Evolutionary conservation across 2,888 invertebrate species (phyloP), one percentile per base, ranked within the genome.

Genomic region (Mesorhabditis spiculigera): DNA sequence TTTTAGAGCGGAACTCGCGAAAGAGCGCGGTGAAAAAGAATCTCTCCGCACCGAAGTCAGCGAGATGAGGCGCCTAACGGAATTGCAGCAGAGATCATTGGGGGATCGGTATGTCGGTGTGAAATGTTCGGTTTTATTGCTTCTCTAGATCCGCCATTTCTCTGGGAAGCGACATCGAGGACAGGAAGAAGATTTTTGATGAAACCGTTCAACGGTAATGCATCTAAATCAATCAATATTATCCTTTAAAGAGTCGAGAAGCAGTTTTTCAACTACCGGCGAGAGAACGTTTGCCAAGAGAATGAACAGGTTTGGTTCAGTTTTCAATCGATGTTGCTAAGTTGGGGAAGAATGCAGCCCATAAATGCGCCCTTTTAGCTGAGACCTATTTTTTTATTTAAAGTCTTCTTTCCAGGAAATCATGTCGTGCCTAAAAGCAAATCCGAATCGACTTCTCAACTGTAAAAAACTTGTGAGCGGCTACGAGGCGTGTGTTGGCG

Each of bases 251-350:
- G 58, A 4, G 82, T 83, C 28, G 73, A 83, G 68, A 75, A 84
- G 67, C 79, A 81, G 68, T 84, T 83, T 71, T 82, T 84, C 75
- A 70, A 70, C 62, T 82, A 81, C 68, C 83, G 82, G 63, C 74
- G 80, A 16, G 82, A 83, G 67, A 85, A 84, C 71, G 82, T 80
- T 41, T 84, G 84, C 72, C 75, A 78, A 67, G 81, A 79, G 16
- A 79, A 79, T 69, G 84, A 84, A 70, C 81, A 75, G 67, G 83
- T 83, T 4, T 16, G 75, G 71, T 3, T 8, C 43, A 44, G 6
- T 28, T 28, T 28, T 28, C 28, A 28, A 28, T 28, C 28, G 28
- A 28, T 28, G 28, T 28, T 28, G 28, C 28, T 28, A 28, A 28
- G 28, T 28, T 28, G 1, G 28, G 28, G 28, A 28, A 28, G 28